Conservation (phyloP, 2,113 vertebrate genomes). For the Coracopsis vasa region DNA sequence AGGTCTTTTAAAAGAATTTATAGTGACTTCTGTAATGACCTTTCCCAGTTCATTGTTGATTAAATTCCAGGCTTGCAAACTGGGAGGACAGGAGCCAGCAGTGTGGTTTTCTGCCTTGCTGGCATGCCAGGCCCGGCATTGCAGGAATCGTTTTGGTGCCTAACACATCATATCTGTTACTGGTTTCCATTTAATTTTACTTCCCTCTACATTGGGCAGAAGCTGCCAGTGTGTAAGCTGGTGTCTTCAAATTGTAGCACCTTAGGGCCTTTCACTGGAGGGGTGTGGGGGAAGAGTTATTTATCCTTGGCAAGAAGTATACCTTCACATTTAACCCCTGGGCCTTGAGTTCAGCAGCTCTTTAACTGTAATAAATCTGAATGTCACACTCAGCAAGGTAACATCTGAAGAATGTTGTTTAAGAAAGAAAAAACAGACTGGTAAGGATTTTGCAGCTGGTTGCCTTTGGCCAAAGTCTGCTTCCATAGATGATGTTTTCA, state of each 20-base stretch:
- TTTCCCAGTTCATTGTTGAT: not conserved
- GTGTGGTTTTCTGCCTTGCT: not conserved
- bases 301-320: not conserved
- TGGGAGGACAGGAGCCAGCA: not conserved
- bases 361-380: not conserved
- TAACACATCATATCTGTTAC: not conserved
- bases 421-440: not conserved
- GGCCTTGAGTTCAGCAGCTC: not conserved
- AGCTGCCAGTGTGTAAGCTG: not conserved
- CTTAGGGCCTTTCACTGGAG: not conserved
- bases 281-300: not conserved
- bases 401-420: not conserved
- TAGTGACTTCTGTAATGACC: not conserved
- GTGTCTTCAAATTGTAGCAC: accelerated
- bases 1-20: not conserved
- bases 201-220: not conserved
- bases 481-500: not conserved
- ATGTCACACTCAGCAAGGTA: not conserved
- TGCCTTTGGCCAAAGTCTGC: not conserved
- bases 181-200: not conserved
- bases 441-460: not conserved
- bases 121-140: not conserved
- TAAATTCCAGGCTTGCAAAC: not conserved
- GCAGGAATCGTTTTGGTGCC: not conserved
- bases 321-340: not conserved